Evolutionary conservation across 2,888 invertebrate genomes (phyloP), one percentile per base, ranked within the genome.

Genomic region (Adelognathus sp.): DNA sequence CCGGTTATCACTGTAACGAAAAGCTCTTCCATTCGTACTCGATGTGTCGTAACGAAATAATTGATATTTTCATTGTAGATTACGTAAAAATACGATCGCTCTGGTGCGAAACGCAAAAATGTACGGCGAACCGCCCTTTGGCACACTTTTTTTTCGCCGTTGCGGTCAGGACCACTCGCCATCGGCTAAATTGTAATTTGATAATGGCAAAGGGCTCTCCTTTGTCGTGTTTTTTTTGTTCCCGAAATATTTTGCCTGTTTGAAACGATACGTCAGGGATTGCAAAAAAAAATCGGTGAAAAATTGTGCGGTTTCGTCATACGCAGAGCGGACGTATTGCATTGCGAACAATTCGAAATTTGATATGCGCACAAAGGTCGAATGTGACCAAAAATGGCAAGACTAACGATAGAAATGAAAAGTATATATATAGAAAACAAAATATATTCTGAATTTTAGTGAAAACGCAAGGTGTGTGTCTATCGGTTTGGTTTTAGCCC

Each of bases 401-500:
- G 81, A 77, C 69, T 78, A 44, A 60, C 76, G 80, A 33, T 70
- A 41, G 11, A 36, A 39, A 79, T 70, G 50, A 70, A 71, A 63
- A 74, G 71, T 70, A 56, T 77, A 82, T 79, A 73, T 61, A 75
- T 66, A 78, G 76, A 78, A 81, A 85, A 84, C 85, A 85, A 84
- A 81, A 82, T 85, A 89, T 67, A 72, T 67, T 76, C 41, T 81
- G 79, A 82, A 83, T 79, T 64, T 76, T 78, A 82, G 88, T 88
- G 86, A 90, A 90, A 90, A 89, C 86, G 89, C 89, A 90, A 90
- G 91, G 91, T 91, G 91, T 91, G 89, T 91, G 91, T 91, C 91
- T 91, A 91, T 91, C 91, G 91, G 91, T 91, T 91, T 91, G 91
- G 91, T 91, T 91, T 91, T 91, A 91, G 91, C 91, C 83, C 91